These are phyloP conservation scores for Iguana delicatissima DNA, from an alignment of 2,797 vertebrate genomes.

Conservation along the genomic window DNA sequence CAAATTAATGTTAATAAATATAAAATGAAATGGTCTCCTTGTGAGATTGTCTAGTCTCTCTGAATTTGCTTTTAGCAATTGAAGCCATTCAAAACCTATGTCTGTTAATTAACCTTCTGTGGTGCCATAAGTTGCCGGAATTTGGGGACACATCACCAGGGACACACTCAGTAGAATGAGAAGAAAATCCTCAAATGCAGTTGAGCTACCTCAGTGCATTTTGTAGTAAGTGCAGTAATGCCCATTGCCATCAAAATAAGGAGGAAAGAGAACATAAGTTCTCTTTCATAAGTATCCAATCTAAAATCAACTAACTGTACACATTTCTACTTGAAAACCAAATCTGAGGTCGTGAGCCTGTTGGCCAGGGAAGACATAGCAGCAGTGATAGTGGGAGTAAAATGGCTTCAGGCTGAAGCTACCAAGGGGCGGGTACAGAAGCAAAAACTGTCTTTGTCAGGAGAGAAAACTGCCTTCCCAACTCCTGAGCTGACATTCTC, in stretches of 20 bases:
- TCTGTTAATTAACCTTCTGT: background rate
- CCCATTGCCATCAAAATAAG: background rate
- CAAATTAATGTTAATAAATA: background rate
- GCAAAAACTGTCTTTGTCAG: too few species aligned
- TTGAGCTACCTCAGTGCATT: background rate
- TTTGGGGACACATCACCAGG: background rate
- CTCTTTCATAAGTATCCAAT: background rate
- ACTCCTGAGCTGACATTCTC: too few species aligned
- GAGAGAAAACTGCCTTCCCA: too few species aligned
- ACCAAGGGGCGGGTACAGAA: too few species aligned
- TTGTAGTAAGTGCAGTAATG: background rate
- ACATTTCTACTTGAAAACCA: background rate
- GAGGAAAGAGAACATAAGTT: background rate
- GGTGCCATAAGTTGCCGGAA: background rate
- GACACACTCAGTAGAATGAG: background rate
- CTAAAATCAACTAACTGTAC: background rate
- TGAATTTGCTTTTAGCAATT: constrained; percentile 1
- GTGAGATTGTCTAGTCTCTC: constrained; percentile 1
- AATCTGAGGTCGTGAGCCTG: too few species aligned
- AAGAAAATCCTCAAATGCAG: background rate
- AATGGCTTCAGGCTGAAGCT: too few species aligned
- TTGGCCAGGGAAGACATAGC: too few species aligned
- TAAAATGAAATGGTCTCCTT: background rate
- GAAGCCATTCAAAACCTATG: background rate
- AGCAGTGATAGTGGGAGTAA: too few species aligned